These are phyloP conservation scores for Lasioglossum baleicum DNA, from an alignment of 1,140 invertebrate genomes.

Conservation along the genomic window DNA sequence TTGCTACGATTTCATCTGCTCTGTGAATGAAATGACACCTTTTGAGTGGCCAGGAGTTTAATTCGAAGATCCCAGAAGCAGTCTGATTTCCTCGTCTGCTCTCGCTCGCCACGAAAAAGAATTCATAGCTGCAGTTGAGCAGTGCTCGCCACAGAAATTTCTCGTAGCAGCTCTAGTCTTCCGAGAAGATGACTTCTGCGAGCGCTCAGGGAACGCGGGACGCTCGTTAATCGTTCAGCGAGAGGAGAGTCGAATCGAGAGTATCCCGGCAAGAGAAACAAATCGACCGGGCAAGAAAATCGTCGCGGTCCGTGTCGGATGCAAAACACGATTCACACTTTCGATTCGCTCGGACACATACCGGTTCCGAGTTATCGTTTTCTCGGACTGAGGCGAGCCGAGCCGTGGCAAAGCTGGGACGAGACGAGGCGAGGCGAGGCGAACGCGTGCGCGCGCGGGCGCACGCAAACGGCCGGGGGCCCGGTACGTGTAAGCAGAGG, in stretches of 20 bases:
- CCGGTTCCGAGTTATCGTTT: constrained; percentile 38
- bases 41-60: no score
- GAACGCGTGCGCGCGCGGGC: not conserved
- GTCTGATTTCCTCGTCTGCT: no score
- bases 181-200: not conserved
- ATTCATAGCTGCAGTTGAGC: no score
- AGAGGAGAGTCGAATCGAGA: not conserved
- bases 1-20: no score
- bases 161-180: not conserved
- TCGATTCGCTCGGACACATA: constrained; percentile 21
- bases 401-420: no score
- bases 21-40: no score
- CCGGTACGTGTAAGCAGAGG: constrained; percentile 51
- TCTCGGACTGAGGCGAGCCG: not conserved
- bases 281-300: constrained; percentile 22
- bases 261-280: not conserved
- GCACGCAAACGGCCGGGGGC: constrained; percentile 23
- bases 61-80: no score
- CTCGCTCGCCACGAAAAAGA: no score
- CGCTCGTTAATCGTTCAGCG: not conserved
- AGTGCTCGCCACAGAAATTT: no score
- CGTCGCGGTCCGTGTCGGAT: constrained; percentile 22
- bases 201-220: not conserved
- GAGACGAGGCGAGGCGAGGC: not conserved
- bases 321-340: constrained; percentile 31